phyloP scores from a whole-genome alignment of 2,797 vertebrate species.

The Kryptolebias ocellatus region DNA sequence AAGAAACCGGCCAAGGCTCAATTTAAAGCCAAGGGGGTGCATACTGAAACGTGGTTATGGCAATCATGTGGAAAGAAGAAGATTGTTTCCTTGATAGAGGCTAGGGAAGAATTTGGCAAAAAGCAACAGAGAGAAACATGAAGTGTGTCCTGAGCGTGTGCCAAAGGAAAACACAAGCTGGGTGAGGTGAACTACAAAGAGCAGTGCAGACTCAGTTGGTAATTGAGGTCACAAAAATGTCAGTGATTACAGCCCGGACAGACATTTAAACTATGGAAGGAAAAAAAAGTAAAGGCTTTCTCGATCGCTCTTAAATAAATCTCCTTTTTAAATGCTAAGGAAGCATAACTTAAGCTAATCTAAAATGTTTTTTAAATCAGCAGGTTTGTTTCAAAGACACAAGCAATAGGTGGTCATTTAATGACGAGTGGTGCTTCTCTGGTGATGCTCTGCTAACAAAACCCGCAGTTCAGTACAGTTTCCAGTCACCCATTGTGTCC shows the following conservation, averaged over 20 bases:
- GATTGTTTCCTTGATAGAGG: slow-evolving; percentile 37
- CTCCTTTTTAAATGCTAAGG: neutral
- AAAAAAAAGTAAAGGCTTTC: neutral
- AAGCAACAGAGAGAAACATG: slow-evolving; percentile 9
- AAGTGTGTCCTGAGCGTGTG: slow-evolving; percentile 22
- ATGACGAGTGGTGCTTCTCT: too few species aligned
- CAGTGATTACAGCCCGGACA: slow-evolving; percentile 32
- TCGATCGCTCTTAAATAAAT: neutral
- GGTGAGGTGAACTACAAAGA: slow-evolving; percentile 41
- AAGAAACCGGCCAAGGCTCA: slow-evolving; percentile 13
- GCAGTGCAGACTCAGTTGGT: slow-evolving; percentile 20
- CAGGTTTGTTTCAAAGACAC: too few species aligned
- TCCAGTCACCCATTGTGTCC: too few species aligned
- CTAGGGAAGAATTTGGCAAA: slow-evolving; percentile 27
- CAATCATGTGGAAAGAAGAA: slow-evolving; percentile 45
- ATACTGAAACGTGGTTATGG: slow-evolving; percentile 19
- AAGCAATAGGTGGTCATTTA: too few species aligned
- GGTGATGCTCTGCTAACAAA: too few species aligned
- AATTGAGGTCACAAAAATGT: slow-evolving; percentile 58
- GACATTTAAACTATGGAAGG: slow-evolving; percentile 29
- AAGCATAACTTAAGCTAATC: neutral
- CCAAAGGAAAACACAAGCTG: slow-evolving; percentile 31
- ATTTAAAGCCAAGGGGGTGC: slow-evolving; percentile 21
- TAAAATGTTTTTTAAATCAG: too few species aligned
- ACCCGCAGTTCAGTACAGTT: too few species aligned